phyloP scores from a whole-genome alignment of 2,888 invertebrate species.

The Lithophane leautieri region DNA sequence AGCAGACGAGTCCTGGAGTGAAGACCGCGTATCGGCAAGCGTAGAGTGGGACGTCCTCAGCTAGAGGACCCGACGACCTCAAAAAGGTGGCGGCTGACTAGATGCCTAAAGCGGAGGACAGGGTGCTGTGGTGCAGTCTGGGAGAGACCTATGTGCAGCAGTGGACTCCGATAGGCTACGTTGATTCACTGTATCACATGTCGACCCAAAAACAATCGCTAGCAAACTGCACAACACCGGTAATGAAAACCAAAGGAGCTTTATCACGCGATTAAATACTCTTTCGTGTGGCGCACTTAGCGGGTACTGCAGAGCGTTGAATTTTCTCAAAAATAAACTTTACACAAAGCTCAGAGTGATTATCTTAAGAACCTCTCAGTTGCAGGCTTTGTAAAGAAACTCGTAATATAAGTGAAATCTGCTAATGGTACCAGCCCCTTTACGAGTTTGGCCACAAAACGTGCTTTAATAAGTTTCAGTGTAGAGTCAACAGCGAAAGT shows the following conservation, averaged over 20 bases:
- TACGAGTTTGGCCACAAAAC: constrained; percentile 56
- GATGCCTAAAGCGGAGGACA: neutral
- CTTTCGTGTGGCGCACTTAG: constrained; percentile 30
- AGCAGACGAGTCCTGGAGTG: no score
- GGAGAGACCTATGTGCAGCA: neutral
- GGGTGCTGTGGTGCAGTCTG: neutral
- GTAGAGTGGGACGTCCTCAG: no score
- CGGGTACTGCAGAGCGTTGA: constrained; percentile 21
- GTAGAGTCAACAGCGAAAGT: constrained; percentile 30
- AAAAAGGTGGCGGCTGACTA: neutral
- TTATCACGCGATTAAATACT: constrained; percentile 45
- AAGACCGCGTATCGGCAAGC: no score
- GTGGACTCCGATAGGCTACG: neutral
- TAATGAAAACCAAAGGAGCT: constrained; percentile 27
- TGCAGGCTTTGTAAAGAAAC: constrained; percentile 66
- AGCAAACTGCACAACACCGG: neutral
- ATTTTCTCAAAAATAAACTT: constrained; percentile 64
- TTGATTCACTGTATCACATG: neutral
- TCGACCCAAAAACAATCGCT: constrained; percentile 18
- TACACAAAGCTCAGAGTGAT: constrained; percentile 64
- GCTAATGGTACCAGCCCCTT: constrained; percentile 61
- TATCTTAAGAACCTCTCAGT: constrained; percentile 68
- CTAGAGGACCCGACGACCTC: neutral
- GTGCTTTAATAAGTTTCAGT: constrained; percentile 15
- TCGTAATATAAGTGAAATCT: constrained; percentile 66